Evolutionary conservation across 1,140 invertebrate genomes (phyloP), one percentile per base, ranked within the genome.

Genomic region (Hypothenemus hampei): DNA sequence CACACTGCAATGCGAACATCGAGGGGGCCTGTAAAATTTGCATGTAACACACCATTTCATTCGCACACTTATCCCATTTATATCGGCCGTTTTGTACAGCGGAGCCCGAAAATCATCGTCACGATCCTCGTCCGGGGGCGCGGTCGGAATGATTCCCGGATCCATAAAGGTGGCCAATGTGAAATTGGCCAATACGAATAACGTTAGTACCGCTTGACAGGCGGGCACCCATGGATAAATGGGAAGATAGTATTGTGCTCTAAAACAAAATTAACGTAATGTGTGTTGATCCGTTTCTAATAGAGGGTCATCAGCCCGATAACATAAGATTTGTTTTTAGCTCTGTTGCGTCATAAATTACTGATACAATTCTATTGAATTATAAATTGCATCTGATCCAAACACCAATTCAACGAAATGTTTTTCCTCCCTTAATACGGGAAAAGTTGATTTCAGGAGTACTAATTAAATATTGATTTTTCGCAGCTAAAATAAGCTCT

Each of bases 31-130:
- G 75, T 99, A 99, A 79, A 99, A 99, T 77, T 98, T 95, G 78
- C 97, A 99, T 1, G 97, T 99, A 50, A 93, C 87, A 76, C 97
- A 99, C 97, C 97, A 99, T 77, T 99, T 99, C 94, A 99, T 98
- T 57, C 95, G 84, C 31, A 99, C 93, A 13, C 92, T 96, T 51
- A 98, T 96, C 46, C 94, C 93, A 78, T 97, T 95, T 52, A 99
- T 97, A 75, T 98, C 93, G 49, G 97, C 91, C 74, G 89, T 98
- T 77, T 97, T 97, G 70, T 98, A 98, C 41, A 99, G 78, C 4
- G 97, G 97, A 52, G 95, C 93, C 65, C 94, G 80, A 69, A 97
- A 93, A 75, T 99, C 97, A 76, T 99, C 96, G 75, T 95, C 92
- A 67, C 89, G 81, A 71, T 94, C 89, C 81, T 98, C 94, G 77